Percentiles rank a stretch among this genome's conserved stretches.
Evolutionary conservation across 2,888 invertebrate species (phyloP).

Genomic region (Spodoptera picta): DNA sequence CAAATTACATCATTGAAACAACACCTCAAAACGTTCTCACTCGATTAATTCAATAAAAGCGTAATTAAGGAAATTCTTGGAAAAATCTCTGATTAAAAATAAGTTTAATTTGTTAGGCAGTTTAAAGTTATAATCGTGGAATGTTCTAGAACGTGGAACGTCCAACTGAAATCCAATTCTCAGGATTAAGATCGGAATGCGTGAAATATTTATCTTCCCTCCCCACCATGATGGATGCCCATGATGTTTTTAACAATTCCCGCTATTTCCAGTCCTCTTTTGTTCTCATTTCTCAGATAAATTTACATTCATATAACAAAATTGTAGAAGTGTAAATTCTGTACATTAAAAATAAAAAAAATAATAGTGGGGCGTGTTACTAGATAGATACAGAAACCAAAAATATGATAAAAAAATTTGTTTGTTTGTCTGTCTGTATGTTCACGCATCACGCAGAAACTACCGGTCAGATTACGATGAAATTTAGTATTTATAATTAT

Average conservation of each 20-base stretch:
- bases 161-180: conserved; percentile 38
- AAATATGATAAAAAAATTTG: too few species aligned
- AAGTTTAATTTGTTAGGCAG: conserved; percentile 33
- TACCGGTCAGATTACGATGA: too few species aligned
- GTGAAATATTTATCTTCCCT: conserved; percentile 43
- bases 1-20: conserved; percentile 3
- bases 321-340: too few species aligned
- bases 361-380: too few species aligned
- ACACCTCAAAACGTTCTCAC: conserved; percentile 12
- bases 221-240: conserved; percentile 22
- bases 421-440: too few species aligned
- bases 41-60: conserved; percentile 32
- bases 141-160: conserved; percentile 12
- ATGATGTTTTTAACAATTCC: conserved; percentile 19
- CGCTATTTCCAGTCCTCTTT: conserved; percentile 1
- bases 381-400: too few species aligned
- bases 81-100: conserved; percentile 26
- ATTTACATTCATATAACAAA: too few species aligned
- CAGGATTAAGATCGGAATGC: conserved; percentile 36
- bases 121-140: conserved; percentile 22
- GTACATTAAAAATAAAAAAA: too few species aligned
- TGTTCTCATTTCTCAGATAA: background rate
- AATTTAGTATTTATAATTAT: too few species aligned
- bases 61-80: conserved; percentile 33
- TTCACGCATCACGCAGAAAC: too few species aligned